Evolutionary conservation across 2,888 invertebrate genomes (phyloP).

Genomic region (Caenorhabditis sp.): DNA sequence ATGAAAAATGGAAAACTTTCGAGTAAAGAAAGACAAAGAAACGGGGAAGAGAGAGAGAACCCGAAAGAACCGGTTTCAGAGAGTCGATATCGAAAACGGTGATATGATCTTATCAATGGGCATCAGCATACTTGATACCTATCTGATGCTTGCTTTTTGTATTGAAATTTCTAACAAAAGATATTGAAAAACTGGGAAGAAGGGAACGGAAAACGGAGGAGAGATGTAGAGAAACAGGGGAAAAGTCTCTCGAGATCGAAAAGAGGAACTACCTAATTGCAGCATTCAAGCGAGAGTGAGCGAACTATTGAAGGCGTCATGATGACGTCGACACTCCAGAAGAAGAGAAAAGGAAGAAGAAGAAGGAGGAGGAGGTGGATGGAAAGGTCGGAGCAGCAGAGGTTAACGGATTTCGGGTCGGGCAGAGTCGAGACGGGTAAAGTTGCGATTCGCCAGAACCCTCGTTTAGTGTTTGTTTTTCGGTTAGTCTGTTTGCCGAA

Average conservation of each 20-base stretch:
- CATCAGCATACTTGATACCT: slow-evolving; percentile 5
- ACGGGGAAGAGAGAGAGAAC: slow-evolving; percentile 34
- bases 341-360: neutral
- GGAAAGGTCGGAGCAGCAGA: slow-evolving; percentile 1
- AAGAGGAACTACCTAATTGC: slow-evolving; percentile 29
- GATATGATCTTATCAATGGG: slow-evolving; percentile 26
- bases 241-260: slow-evolving; percentile 32
- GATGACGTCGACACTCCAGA: slow-evolving; percentile 28
- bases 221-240: slow-evolving; percentile 10
- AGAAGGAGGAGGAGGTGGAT: too few relatives aligned
- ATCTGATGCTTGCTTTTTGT: slow-evolving; percentile 12
- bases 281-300: slow-evolving; percentile 21
- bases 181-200: neutral
- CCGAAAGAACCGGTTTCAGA: slow-evolving; percentile 34
- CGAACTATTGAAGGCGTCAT: slow-evolving; percentile 33
- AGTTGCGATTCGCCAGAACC: slow-evolving; percentile 50
- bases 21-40: slow-evolving; percentile 26
- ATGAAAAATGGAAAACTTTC: slow-evolving; percentile 23
- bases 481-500: slow-evolving; percentile 53
- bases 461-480: slow-evolving; percentile 42
- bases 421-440: slow-evolving; percentile 16
- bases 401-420: slow-evolving; percentile 25
- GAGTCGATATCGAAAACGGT: slow-evolving; percentile 19
- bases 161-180: neutral
- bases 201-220: neutral